Evolutionary conservation across 2,797 vertebrate genomes (phyloP), one percentile per base, ranked within the genome.

Genomic region (Notoglanidium macrostoma): DNA sequence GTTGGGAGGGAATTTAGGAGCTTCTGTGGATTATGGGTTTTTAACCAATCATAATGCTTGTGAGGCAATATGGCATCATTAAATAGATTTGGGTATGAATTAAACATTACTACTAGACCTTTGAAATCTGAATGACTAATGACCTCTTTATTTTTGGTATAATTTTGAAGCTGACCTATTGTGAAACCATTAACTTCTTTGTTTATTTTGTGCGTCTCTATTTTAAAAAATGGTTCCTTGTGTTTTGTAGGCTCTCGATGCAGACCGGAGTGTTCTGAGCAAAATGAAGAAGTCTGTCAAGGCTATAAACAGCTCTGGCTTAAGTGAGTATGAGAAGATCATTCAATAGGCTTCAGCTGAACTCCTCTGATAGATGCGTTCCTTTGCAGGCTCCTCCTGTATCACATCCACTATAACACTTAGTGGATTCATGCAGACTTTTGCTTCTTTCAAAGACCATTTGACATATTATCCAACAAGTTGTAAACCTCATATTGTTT

Each of bases 281-380:
- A 99, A 98, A 93, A 97, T 99, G 95, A 99, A 99, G 95, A 99
- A 99, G 92, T 98, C 98, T 0, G 96, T 99, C 89, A 99, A 99
- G 94, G 95, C 97, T 84, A 98, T 98, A 90, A 96, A 97, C 92
- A 87, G 93, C 76, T 99, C 98, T 78, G 98, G 98, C 87, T 93
- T 97, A 88, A 95, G 98, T 99, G 93, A 97, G 98, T 96, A 85
- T 11, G 35, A 67, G 8, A 82, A 65, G 17, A 32, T 51, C 44
- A 32, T 67, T 83, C 9, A 32, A 7, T 29, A 67, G 44, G 44
- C 9, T 29, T 49, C 32, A 51, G 23, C 8, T n/a, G 21, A 61
- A 12, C 19, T 44, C 17, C 2, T 49, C 14, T n/a, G 79, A 63
- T 65, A 8, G 57, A 1, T 44, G 59, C 4, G 54, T 1, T 14